Evolutionary conservation across 2,888 invertebrate genomes (phyloP).

Genomic region (Lydus trimaculatus): DNA sequence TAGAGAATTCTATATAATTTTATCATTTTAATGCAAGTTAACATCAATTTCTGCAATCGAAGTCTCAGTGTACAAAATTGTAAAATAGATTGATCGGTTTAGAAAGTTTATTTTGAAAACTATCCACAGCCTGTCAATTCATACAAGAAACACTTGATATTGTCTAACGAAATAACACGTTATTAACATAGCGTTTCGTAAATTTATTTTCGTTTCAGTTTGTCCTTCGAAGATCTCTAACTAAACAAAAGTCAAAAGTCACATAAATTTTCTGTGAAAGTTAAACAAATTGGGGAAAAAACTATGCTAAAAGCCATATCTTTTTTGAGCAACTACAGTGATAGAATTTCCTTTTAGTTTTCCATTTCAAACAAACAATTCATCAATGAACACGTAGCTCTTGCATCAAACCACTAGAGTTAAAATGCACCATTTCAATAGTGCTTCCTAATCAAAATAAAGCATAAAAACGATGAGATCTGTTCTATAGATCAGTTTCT

Average conservation of each 20-base stretch:
- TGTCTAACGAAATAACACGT: too few species aligned
- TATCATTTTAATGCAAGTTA: neutral
- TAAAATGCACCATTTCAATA: neutral
- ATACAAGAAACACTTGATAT: too few species aligned
- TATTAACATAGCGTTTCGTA: too few species aligned
- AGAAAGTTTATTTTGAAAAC: neutral
- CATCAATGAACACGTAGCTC: neutral
- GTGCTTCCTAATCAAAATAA: neutral
- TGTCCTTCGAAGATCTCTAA: neutral
- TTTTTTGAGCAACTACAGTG: neutral
- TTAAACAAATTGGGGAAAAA: neutral
- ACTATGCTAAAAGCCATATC: neutral
- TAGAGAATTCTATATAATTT: neutral
- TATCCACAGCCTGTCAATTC: too few species aligned
- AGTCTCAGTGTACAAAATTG: neutral
- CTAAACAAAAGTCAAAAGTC: neutral
- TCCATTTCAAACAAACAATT: neutral
- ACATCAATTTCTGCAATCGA: neutral
- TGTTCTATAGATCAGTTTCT: neutral
- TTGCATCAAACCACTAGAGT: neutral
- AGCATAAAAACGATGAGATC: neutral
- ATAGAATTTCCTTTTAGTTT: neutral
- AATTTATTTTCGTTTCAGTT: neutral
- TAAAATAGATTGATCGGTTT: neutral
- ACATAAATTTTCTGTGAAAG: neutral